Percentiles rank a stretch among this genome's conserved stretches.
Conservation (phyloP, 2,888 invertebrate genomes). For the Tuberolachnus salignus region DNA sequence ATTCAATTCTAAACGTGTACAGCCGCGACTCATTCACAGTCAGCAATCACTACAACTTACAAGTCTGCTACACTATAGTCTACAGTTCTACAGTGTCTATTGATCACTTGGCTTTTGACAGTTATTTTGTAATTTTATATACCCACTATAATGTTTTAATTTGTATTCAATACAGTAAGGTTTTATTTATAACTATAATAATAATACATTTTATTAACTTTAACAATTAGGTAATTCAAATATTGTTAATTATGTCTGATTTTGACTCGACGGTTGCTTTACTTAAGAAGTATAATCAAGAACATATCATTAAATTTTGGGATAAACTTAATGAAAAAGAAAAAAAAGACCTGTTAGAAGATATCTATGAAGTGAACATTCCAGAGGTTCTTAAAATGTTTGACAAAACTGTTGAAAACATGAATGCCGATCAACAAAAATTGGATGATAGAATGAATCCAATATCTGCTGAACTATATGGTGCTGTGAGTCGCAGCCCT, state of each 20-base stretch:
- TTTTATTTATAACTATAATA: background rate
- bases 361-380: conserved; percentile 74
- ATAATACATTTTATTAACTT: background rate
- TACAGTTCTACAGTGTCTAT: too few species aligned
- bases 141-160: background rate
- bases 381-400: conserved; percentile 76
- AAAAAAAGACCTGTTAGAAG: conserved; percentile 67
- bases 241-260: conserved; percentile 17
- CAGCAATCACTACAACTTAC: background rate
- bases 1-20: conserved; percentile 10
- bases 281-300: conserved; percentile 69
- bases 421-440: conserved; percentile 71
- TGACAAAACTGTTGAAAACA: conserved; percentile 68
- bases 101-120: background rate
- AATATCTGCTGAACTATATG: conserved; percentile 79
- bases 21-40: background rate
- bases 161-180: background rate
- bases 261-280: conserved; percentile 23
- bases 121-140: background rate
- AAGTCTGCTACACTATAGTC: background rate
- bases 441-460: conserved; percentile 83
- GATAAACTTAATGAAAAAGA: conserved; percentile 72
- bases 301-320: conserved; percentile 84
- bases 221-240: background rate
- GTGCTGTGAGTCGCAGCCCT: conserved; percentile 74